phyloP scores from a whole-genome alignment of 2,888 invertebrate genomes.

The Ganaspis brasiliensis region DNA sequence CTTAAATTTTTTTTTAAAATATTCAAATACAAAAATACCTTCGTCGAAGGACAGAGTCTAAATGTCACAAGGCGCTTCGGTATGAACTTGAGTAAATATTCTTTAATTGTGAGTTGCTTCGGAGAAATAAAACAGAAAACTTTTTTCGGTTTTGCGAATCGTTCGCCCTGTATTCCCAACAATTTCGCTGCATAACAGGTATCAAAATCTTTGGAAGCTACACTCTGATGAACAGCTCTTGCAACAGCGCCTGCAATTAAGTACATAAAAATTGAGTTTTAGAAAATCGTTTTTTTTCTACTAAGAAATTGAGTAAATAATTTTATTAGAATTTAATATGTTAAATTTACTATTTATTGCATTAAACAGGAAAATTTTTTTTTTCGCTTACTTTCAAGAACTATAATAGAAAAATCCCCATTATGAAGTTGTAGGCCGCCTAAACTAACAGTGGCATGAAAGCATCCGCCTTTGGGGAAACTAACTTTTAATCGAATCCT shows the following conservation, averaged over 20 bases:
- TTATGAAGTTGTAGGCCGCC: constrained; percentile 89
- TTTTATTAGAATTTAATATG: too few species aligned
- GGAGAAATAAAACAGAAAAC: constrained; percentile 95
- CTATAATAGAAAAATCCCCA: constrained; percentile 95
- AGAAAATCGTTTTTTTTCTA: too few species aligned
- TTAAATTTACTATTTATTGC: too few species aligned
- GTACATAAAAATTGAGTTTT: too few species aligned
- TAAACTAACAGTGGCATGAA: constrained; percentile 90
- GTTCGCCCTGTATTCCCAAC: constrained; percentile 83
- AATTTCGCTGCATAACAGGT: constrained; percentile 93
- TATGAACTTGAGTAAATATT: constrained; percentile 95
- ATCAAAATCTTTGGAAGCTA: constrained; percentile 91
- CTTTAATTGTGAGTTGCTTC: constrained; percentile 95
- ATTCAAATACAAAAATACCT: constrained; percentile 87
- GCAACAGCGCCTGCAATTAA: constrained; percentile 86
- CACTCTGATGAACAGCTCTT: constrained; percentile 92
- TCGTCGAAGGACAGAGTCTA: constrained; percentile 96
- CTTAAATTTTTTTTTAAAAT: too few species aligned
- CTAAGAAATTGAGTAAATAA: too few species aligned
- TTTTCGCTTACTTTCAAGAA: constrained; percentile 89
- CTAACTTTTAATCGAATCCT: constrained; percentile 89
- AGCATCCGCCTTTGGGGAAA: constrained; percentile 91
- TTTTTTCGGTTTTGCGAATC: constrained; percentile 89
- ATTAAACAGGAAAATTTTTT: too few species aligned
- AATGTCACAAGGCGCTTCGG: constrained; percentile 95